Conservation (phyloP, 2,888 invertebrate genomes). For the Oxytorus armatus region DNA sequence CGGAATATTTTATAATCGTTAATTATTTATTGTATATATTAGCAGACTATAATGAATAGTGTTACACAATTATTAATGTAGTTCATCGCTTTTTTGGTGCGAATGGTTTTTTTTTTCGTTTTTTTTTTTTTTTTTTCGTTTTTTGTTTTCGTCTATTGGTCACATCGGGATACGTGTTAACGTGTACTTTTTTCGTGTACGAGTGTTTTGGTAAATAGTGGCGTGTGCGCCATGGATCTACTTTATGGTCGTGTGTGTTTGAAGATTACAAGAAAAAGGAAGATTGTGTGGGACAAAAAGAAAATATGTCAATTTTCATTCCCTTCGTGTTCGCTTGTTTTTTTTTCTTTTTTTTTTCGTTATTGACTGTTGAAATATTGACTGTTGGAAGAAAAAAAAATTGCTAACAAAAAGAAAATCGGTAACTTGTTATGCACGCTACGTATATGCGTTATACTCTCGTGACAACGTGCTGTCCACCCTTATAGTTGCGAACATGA, state of each 20-base stretch:
- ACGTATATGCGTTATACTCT: too few relatives aligned
- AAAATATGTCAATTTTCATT: constrained; percentile 2
- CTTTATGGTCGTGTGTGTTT: constrained; percentile 25
- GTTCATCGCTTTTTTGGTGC: constrained; percentile 37
- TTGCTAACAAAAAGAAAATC: constrained; percentile 19
- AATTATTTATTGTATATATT: constrained; percentile 63
- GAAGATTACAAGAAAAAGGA: constrained; percentile 13
- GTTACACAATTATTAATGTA: constrained; percentile 63
- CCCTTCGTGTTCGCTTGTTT: background rate
- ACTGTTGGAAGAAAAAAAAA: constrained; percentile 2
- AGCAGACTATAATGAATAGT: constrained; percentile 64
- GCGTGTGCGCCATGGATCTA: constrained; percentile 41
- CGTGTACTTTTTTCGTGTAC: constrained; percentile 5
- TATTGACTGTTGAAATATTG: constrained; percentile 5
- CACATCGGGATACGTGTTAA: constrained; percentile 43
- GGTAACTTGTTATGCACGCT: constrained; percentile 59
- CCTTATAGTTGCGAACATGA: constrained; percentile 51
- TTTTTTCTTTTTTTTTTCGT: background rate
- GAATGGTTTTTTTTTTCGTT: constrained; percentile 24
- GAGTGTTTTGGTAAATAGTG: constrained; percentile 18
- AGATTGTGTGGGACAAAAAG: background rate
- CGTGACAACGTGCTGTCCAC: constrained; percentile 60
- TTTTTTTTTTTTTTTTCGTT: constrained; percentile 31
- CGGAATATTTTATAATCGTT: constrained; percentile 61
- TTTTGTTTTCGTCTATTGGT: constrained; percentile 50